Conservation (phyloP, 2,113 vertebrate genomes). For the Tiliqua scincoides region DNA sequence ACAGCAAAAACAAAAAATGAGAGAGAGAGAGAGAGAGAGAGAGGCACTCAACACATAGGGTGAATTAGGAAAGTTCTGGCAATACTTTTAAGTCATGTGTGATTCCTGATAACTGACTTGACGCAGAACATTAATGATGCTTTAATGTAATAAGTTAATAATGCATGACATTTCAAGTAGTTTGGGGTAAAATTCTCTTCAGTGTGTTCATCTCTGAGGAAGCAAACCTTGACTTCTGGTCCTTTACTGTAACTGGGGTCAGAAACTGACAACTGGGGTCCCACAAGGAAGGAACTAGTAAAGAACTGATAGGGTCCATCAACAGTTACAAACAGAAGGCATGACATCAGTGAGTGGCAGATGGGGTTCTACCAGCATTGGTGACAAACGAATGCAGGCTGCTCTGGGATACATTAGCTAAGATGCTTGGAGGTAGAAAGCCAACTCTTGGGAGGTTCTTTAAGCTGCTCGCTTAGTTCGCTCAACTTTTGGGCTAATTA, state of each 20-base stretch:
- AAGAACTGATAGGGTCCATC: neutral
- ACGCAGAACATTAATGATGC: neutral
- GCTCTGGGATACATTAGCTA: slow-evolving; percentile 30
- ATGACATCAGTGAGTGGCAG: neutral
- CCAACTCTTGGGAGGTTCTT: neutral
- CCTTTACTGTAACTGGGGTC: neutral
- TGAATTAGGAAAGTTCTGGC: neutral
- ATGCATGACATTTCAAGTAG: neutral
- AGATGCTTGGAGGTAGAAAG: slow-evolving; percentile 22
- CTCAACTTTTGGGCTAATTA: slow-evolving; percentile 47
- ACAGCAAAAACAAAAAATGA: neutral
- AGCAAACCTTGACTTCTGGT: neutral
- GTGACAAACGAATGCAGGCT: neutral
- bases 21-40: neutral
- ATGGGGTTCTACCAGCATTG: neutral
- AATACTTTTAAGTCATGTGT: neutral
- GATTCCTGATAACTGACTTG: neutral
- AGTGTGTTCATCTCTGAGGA: neutral
- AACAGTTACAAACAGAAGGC: neutral
- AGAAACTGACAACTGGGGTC: neutral
- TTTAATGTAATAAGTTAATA: neutral
- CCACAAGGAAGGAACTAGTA: slow-evolving; percentile 22
- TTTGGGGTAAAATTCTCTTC: neutral
- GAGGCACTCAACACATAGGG: neutral
- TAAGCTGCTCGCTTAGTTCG: slow-evolving; percentile 17